Percentiles rank a stretch among this genome's conserved stretches.
Evolutionary conservation across 1,140 invertebrate species (phyloP).

Genomic region (Eueides isabella): DNA sequence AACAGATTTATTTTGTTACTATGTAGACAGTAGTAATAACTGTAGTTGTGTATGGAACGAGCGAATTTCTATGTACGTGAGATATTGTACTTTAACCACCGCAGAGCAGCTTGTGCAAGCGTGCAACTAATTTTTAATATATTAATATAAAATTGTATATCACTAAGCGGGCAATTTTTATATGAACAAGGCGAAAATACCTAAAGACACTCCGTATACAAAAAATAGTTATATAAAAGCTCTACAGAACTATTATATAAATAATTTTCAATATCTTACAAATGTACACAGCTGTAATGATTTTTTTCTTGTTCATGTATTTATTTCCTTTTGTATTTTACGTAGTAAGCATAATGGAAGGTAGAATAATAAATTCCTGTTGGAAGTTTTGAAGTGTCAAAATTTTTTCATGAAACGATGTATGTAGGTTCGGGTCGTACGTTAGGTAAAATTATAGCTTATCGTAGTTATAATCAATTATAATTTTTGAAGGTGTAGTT

Average conservation of each 20-base stretch:
- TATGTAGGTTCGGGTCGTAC: conserved; percentile 64
- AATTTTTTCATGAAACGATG: conserved; percentile 69
- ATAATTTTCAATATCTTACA: neutral
- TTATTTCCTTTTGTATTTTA: conserved; percentile 49
- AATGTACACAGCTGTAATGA: neutral
- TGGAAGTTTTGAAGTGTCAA: conserved; percentile 75
- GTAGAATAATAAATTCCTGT: conserved; percentile 67
- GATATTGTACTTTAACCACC: conserved; percentile 65
- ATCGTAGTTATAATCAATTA: conserved; percentile 79
- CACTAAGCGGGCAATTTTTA: conserved; percentile 49
- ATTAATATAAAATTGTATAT: conserved; percentile 54
- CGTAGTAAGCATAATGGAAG: conserved; percentile 70
- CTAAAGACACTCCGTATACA: too few species aligned
- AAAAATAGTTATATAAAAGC: neutral
- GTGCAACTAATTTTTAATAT: conserved; percentile 71
- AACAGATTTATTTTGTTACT: conserved; percentile 74
- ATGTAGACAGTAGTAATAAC: conserved; percentile 54
- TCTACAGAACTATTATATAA: neutral
- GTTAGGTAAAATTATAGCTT: conserved; percentile 79
- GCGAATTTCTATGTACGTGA: conserved; percentile 70
- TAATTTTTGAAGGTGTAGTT: conserved; percentile 80
- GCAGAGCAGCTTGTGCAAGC: conserved; percentile 70
- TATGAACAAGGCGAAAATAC: conserved; percentile 32
- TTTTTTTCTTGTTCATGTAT: conserved; percentile 35
- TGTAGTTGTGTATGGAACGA: conserved; percentile 66